A percentile compares a stretch with the other conserved stretches of the same genome.
Evolutionary conservation across 2,797 vertebrate species (phyloP).

Genomic region (Sebastes itinus): DNA sequence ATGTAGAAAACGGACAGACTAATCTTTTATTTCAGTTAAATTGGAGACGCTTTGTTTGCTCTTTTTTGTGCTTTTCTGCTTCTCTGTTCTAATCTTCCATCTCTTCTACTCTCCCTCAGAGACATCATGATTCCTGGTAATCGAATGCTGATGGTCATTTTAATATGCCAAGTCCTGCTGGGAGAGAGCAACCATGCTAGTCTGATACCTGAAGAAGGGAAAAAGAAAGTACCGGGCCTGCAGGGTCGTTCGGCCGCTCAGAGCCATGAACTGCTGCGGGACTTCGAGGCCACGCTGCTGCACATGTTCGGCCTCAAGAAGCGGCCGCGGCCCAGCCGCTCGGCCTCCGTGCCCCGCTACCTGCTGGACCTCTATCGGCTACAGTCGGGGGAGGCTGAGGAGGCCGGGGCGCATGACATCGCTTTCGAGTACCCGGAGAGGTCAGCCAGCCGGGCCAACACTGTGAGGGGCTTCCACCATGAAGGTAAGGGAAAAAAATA

Average conservation of each 20-base stretch:
- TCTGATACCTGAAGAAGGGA: constrained; percentile 97
- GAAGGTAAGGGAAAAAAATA: constrained; percentile 85
- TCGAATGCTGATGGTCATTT: constrained; percentile 99
- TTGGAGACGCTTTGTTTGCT: background rate
- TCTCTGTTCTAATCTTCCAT: constrained; percentile 39
- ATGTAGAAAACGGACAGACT: background rate
- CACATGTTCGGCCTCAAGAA: constrained; percentile 98
- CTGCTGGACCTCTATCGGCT: constrained; percentile 97
- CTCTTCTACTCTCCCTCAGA: constrained; percentile 81
- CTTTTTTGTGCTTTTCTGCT: constrained; percentile 18
- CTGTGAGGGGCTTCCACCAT: constrained; percentile 98
- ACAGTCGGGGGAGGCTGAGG: constrained; percentile 94
- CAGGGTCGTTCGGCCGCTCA: constrained; percentile 91
- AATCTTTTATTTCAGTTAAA: constrained; percentile 47
- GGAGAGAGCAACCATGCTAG: constrained; percentile 98
- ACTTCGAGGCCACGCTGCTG: constrained; percentile 98
- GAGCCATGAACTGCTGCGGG: constrained; percentile 98
- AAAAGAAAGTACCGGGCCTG: constrained; percentile 93
- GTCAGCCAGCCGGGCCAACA: constrained; percentile 95
- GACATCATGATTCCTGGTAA: constrained; percentile 99
- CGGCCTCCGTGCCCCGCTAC: constrained; percentile 91
- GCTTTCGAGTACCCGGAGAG: constrained; percentile 94
- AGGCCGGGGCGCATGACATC: constrained; percentile 82
- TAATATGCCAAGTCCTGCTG: constrained; percentile 99
- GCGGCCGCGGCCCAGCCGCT: constrained; percentile 92